These are phyloP conservation scores for Drosophila lacicola DNA, from an alignment of 2,888 invertebrate species.

Conservation along the genomic window DNA sequence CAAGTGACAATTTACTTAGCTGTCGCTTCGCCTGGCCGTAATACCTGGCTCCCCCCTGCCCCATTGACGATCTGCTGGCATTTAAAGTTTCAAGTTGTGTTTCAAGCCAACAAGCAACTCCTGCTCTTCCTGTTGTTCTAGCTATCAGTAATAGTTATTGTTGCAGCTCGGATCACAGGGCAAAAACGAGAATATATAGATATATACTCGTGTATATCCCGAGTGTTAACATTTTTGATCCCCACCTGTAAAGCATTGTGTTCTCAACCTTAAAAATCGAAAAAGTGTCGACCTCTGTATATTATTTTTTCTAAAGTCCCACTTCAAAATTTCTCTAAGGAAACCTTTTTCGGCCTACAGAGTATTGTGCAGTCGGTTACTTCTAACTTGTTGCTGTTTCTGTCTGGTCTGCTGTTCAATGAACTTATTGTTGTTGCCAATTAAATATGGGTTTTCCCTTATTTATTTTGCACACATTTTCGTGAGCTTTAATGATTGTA, in stretches of 20 bases:
- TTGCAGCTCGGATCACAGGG: too few species aligned
- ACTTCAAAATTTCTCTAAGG: too few species aligned
- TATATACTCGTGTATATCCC: too few species aligned
- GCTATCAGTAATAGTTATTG: background rate
- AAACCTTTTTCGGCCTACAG: background rate
- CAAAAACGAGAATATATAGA: too few species aligned
- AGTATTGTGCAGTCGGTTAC: background rate
- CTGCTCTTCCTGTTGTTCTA: constrained; percentile 2
- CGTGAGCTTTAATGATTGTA: constrained; percentile 43
- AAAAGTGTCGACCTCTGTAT: too few species aligned
- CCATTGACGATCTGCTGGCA: background rate
- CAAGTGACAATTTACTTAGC: constrained; percentile 65
- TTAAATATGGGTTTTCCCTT: constrained; percentile 62
- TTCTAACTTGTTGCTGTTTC: constrained; percentile 1
- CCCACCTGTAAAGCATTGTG: too few species aligned
- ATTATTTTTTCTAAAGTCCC: too few species aligned
- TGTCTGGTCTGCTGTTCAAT: constrained; percentile 58
- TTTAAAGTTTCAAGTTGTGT: constrained; percentile 18
- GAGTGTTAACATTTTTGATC: too few species aligned
- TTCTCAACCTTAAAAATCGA: too few species aligned
- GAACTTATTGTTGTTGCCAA: constrained; percentile 71
- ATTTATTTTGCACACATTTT: constrained; percentile 52
- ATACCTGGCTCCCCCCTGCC: background rate
- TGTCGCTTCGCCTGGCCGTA: constrained; percentile 5
- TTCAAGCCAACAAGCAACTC: constrained; percentile 6